Percentiles rank a stretch among this genome's conserved stretches.
Conservation (phyloP, 2,113 vertebrate species). For the Nothocercus julius region DNA sequence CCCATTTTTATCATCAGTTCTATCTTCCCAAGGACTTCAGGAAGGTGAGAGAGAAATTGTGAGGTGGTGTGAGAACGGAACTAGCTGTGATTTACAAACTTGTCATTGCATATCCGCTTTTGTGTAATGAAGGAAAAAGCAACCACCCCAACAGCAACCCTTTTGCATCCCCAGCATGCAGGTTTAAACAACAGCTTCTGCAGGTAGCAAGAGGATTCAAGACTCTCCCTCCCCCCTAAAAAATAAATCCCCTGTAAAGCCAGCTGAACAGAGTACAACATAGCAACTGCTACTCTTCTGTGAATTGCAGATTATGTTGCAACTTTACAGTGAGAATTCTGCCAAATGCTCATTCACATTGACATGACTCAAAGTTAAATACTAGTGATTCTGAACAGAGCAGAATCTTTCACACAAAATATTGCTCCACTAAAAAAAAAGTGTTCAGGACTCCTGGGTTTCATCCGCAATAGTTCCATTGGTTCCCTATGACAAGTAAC, state of each 20-base stretch:
- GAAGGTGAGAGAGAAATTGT: conserved; percentile 53
- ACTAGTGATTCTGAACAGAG: background rate
- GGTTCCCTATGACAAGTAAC: background rate
- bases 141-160: background rate
- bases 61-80: conserved; percentile 65
- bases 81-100: conserved; percentile 43
- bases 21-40: conserved; percentile 58
- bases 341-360: background rate
- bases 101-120: background rate
- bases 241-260: background rate
- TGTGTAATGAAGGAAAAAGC: conserved; percentile 8
- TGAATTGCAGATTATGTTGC: background rate
- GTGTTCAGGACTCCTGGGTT: background rate
- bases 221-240: background rate
- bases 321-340: background rate
- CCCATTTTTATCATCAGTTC: conserved; percentile 55
- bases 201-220: background rate
- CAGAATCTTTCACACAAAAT: background rate
- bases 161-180: background rate
- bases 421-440: background rate
- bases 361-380: background rate
- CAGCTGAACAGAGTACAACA: background rate
- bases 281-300: background rate
- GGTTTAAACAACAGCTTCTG: conserved; percentile 24
- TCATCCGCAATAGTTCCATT: background rate